Conservation (phyloP, 2,888 invertebrate genomes). For the Nemotelus nigrinus region DNA sequence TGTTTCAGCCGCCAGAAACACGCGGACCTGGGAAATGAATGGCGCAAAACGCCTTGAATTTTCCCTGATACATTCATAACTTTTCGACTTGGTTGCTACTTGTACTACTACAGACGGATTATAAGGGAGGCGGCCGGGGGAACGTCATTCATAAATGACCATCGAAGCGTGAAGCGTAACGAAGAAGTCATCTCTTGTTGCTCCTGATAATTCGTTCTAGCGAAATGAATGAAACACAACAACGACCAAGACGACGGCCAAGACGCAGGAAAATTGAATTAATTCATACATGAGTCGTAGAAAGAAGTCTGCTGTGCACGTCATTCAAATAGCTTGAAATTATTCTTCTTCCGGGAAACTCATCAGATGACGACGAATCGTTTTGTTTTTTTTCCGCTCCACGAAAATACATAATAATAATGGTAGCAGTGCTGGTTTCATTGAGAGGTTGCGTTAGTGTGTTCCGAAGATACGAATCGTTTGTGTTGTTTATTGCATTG, state of each 20-base stretch:
- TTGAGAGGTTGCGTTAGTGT: too few relatives aligned
- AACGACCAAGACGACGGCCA: not conserved
- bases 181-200: constrained; percentile 40
- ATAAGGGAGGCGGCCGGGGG: not conserved
- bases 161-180: constrained; percentile 47
- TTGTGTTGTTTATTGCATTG: too few relatives aligned
- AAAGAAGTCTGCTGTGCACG: not conserved
- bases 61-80: not conserved
- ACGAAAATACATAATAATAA: too few relatives aligned
- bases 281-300: constrained; percentile 19
- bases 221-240: not conserved
- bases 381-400: too few relatives aligned
- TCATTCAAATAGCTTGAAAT: constrained; percentile 25
- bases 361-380: not conserved
- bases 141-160: constrained; percentile 47
- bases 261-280: constrained; percentile 7
- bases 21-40: constrained; percentile 28
- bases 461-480: too few relatives aligned
- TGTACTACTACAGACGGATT: constrained; percentile 18
- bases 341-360: constrained; percentile 20
- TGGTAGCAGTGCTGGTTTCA: too few relatives aligned
- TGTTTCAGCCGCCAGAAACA: not conserved
- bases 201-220: constrained; percentile 32
- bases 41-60: constrained; percentile 15
- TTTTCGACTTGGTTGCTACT: not conserved